Evolutionary conservation across 2,797 vertebrate species (phyloP).

Genomic region (Antennarius maculatus): DNA sequence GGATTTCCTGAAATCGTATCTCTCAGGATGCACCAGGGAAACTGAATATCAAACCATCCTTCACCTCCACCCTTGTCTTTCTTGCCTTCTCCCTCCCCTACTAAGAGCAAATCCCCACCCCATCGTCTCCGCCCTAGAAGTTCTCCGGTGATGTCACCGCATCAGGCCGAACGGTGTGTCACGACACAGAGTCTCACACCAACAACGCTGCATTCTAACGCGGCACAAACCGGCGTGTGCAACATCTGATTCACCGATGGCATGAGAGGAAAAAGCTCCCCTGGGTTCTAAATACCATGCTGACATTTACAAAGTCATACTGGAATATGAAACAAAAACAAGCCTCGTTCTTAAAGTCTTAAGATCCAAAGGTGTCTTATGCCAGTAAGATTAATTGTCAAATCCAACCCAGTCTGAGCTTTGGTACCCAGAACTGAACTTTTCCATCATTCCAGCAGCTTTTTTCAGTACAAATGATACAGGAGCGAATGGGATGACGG

Average conservation of each 20-base stretch:
- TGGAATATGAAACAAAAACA: constrained; percentile 47
- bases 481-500: constrained; percentile 31
- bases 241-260: constrained; percentile 50
- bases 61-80: constrained; percentile 45
- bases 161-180: constrained; percentile 35
- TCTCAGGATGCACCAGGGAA: constrained; percentile 75
- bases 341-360: constrained; percentile 42
- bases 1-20: constrained; percentile 76
- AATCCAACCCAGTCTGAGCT: constrained; percentile 30
- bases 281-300: constrained; percentile 75
- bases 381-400: constrained; percentile 72
- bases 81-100: constrained; percentile 27
- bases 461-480: constrained; percentile 8
- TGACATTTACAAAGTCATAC: constrained; percentile 76
- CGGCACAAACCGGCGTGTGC: constrained; percentile 34
- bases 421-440: constrained; percentile 20
- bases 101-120: constrained; percentile 30
- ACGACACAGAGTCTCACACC: constrained; percentile 50
- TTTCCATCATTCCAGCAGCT: constrained; percentile 10
- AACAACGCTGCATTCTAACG: constrained; percentile 32
- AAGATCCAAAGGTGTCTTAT: constrained; percentile 57
- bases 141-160: constrained; percentile 52
- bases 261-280: constrained; percentile 55
- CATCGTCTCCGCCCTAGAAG: constrained; percentile 26
- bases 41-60: constrained; percentile 68